These are phyloP conservation scores for Siniperca obscura DNA, from an alignment of 2,797 vertebrate species.

Conservation along the genomic window DNA sequence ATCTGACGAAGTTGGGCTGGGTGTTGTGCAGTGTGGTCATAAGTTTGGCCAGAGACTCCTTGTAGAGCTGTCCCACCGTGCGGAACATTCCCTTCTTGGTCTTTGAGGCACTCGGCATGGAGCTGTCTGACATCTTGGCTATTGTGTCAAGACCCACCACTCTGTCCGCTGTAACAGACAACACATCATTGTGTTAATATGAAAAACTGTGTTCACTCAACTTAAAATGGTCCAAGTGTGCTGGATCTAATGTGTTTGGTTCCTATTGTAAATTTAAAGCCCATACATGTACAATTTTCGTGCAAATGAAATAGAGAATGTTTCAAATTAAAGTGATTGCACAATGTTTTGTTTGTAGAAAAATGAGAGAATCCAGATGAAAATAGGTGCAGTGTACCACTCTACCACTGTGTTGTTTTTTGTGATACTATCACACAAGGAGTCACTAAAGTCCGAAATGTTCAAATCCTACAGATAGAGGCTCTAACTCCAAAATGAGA, in stretches of 20 bases:
- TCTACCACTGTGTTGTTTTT: background rate
- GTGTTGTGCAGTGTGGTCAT: slow-evolving; percentile 98
- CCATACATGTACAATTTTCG: background rate
- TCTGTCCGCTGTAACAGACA: slow-evolving; percentile 88
- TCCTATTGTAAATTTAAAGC: background rate
- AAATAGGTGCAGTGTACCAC: background rate
- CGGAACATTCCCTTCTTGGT: slow-evolving; percentile 99
- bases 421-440: background rate
- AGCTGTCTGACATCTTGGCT: slow-evolving; percentile 96
- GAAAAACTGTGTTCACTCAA: background rate
- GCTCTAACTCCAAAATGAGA: background rate
- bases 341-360: background rate
- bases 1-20: slow-evolving; percentile 97
- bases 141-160: slow-evolving; percentile 97
- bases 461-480: background rate
- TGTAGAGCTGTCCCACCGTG: slow-evolving; percentile 97
- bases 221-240: background rate
- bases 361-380: background rate
- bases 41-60: slow-evolving; percentile 96
- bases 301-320: background rate
- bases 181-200: background rate
- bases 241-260: background rate
- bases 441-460: background rate
- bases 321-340: background rate
- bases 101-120: slow-evolving; percentile 91